phyloP scores from a whole-genome alignment of 1,140 invertebrate species.

The Globodera ellingtonae region DNA sequence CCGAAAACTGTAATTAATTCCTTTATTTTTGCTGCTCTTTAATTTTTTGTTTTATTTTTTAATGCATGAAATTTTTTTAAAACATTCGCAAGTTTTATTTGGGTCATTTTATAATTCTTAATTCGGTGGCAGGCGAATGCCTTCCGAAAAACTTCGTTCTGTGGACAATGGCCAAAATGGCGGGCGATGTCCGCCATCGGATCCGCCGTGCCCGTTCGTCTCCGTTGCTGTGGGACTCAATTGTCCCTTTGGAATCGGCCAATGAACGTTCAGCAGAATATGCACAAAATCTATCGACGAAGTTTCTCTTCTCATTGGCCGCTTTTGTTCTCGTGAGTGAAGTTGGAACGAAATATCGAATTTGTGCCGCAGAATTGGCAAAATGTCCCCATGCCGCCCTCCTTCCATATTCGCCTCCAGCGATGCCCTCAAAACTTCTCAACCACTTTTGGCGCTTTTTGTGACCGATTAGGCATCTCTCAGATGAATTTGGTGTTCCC shows the following conservation, averaged over 20 bases:
- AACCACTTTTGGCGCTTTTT: neutral
- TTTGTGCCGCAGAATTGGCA: constrained; percentile 12
- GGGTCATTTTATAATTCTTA: neutral
- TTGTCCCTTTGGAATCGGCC: neutral
- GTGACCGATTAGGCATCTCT: neutral
- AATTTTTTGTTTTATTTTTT: too few species aligned
- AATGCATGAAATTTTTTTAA: too few species aligned
- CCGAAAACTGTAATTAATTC: neutral
- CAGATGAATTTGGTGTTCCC: constrained; percentile 13
- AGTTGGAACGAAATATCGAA: neutral
- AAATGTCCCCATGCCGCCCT: neutral
- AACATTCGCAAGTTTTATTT: neutral
- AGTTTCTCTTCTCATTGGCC: constrained; percentile 15
- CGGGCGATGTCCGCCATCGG: neutral
- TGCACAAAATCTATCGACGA: neutral
- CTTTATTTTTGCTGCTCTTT: too few species aligned
- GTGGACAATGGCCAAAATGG: neutral
- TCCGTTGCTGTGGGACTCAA: constrained; percentile 9
- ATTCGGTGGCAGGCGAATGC: neutral
- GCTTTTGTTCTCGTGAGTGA: constrained; percentile 8
- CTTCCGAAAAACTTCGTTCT: neutral
- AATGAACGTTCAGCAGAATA: neutral
- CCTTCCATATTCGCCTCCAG: constrained; percentile 9
- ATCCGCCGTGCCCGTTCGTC: neutral
- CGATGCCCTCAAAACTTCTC: neutral